Conservation (phyloP, 2,113 vertebrate genomes). For the Cryptomyrus ogoouensis region DNA sequence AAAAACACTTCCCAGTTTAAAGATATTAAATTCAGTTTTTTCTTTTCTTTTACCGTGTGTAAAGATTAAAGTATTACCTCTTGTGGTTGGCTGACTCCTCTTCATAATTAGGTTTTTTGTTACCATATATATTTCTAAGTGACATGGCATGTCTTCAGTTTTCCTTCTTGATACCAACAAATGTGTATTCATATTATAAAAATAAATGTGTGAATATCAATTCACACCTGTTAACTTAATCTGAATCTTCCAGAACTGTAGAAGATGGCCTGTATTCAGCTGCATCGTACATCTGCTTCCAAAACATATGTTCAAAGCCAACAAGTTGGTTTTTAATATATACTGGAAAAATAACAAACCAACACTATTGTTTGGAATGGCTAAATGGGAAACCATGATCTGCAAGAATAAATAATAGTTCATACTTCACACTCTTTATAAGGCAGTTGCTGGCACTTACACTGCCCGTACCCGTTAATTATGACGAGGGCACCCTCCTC, state of each 20-base stretch:
- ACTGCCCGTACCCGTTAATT: constrained; percentile 97
- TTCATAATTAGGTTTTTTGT: background rate
- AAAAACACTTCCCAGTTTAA: background rate
- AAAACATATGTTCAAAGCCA: constrained; percentile 49
- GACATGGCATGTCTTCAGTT: constrained; percentile 34
- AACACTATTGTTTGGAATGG: constrained; percentile 70
- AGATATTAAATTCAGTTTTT: background rate
- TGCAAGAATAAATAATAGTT: constrained; percentile 69
- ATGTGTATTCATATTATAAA: constrained; percentile 66
- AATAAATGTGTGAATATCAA: constrained; percentile 67
- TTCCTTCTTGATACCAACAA: constrained; percentile 64
- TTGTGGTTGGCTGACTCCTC: background rate
- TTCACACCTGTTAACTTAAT: constrained; percentile 45
- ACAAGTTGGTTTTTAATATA: constrained; percentile 41
- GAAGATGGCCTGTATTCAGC: constrained; percentile 21
- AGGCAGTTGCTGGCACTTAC: constrained; percentile 98
- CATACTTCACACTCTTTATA: constrained; percentile 99
- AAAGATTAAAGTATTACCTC: constrained; percentile 3
- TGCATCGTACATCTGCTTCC: constrained; percentile 46
- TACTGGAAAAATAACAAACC: constrained; percentile 55
- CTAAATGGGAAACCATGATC: constrained; percentile 63
- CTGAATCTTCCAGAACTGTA: background rate
- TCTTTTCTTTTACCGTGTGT: background rate
- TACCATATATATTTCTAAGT: background rate
- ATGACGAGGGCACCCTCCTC: constrained; percentile 94